Evolutionary conservation across 2,797 vertebrate species (phyloP), one percentile per base, ranked within the genome.

Genomic region (Argyrosomus regius): DNA sequence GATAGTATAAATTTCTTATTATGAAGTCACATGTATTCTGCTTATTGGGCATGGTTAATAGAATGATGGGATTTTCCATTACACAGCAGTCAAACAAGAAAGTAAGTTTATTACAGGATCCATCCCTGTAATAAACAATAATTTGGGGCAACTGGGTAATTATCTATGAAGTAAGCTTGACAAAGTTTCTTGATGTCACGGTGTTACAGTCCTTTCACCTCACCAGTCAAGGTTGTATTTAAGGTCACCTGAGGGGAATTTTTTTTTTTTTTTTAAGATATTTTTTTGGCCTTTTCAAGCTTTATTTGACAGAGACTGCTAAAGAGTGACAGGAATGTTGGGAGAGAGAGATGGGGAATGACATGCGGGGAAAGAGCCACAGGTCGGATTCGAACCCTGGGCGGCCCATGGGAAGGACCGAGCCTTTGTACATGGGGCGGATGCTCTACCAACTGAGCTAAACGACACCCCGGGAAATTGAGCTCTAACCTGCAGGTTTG

Each of bases 401-500:
- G 7, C 35, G 7, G 35, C 35, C 7, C n/a, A n/a, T n/a, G 35
- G 7, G 7, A 8, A 35, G 35, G 35, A 35, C 35, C 2, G 7
- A 7, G 35, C 35, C 35, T 8, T 35, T 35, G 35, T 8, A 7
- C 35, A 35, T 35, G 7, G 35, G 35, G 35, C 7, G 35, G 35
- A 7, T 35, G 7, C 35, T 35, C 35, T 35, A 35, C 35, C 7
- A 6, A 8, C 7, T 35, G 35, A 35, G 35, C 35, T 35, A 35
- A 35, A 35, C 35, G 5, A 1, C 35, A 39, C 31, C 12, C 10
- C 31, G 64, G 35, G n/a, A 59, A 41, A 50, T 41, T 14, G 9
- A 22, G 41, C 26, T n/a, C 18, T 68, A 64, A 45, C 71, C 20
- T n/a, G 35, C 17, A 58, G 20, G 52, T 75, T 75, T 49, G 54